Evolutionary conservation across 2,888 invertebrate genomes (phyloP).

Genomic region (Cerceris rybyensis): DNA sequence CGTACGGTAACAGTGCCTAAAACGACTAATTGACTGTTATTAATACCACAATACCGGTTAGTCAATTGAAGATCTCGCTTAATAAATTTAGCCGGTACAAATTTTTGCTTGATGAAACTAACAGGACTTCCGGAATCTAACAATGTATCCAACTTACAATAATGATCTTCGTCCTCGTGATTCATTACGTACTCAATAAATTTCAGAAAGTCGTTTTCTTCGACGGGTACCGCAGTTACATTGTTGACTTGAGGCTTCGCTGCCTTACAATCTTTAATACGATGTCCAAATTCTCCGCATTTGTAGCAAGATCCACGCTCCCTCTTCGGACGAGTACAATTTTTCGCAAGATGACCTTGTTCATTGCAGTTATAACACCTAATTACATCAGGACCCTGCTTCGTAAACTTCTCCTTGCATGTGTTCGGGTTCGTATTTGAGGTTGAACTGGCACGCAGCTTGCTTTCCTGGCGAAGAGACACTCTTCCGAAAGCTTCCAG

Average conservation of each 20-base stretch:
- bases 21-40: background rate
- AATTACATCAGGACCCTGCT: background rate
- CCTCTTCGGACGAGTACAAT: slow-evolving; percentile 4
- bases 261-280: background rate
- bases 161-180: background rate
- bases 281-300: slow-evolving; percentile 5
- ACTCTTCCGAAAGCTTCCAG: background rate
- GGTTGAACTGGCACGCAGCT: background rate
- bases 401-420: background rate
- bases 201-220: background rate
- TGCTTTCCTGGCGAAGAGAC: background rate
- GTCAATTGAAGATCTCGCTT: background rate
- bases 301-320: slow-evolving; percentile 1
- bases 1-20: background rate
- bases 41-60: background rate
- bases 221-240: background rate
- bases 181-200: background rate
- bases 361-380: slow-evolving; percentile 19
- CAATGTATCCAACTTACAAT: background rate
- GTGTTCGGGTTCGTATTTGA: background rate
- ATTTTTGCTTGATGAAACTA: background rate
- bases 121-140: slow-evolving; percentile 25
- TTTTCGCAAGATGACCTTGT: slow-evolving; percentile 9
- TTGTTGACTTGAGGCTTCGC: background rate
- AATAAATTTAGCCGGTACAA: background rate